These are phyloP conservation scores for Scaptomyza cyrtandrae DNA, from an alignment of 2,888 invertebrate species.

Conservation along the genomic window DNA sequence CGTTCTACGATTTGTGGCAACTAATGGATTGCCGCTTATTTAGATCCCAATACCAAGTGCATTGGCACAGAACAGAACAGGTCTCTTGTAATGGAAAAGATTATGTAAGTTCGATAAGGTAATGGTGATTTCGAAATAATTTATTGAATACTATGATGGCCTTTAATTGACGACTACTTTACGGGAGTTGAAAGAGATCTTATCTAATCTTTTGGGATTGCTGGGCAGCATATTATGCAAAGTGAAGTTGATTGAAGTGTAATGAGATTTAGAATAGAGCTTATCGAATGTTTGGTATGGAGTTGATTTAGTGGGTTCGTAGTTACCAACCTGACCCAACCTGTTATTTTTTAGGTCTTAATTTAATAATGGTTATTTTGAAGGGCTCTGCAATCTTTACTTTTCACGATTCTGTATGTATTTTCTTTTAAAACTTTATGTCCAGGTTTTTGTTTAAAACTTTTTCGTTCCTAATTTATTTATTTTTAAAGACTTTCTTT, in stretches of 20 bases:
- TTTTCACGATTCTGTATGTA: no score
- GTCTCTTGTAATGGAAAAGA: constrained; percentile 27
- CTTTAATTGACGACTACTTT: constrained; percentile 34
- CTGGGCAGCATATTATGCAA: background rate
- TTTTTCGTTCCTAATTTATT: no score
- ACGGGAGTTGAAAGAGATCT: constrained; percentile 12
- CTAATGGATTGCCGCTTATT: constrained; percentile 75
- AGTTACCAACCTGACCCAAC: no score
- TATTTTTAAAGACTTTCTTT: no score
- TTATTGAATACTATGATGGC: constrained; percentile 42
- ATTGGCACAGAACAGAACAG: constrained; percentile 5
- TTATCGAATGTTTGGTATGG: background rate
- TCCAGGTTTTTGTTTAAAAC: no score
- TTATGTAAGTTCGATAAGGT: constrained; percentile 30
- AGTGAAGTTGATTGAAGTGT: constrained; percentile 5
- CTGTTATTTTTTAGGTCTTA: no score
- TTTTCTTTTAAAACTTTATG: no score
- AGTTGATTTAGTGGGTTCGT: background rate
- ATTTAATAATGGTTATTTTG: no score
- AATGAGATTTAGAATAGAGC: background rate
- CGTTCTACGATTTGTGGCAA: constrained; percentile 63
- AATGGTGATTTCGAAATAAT: constrained; percentile 50
- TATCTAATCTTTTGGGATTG: constrained; percentile 2
- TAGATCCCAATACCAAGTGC: constrained; percentile 30
- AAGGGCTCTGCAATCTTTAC: no score